Percentiles rank a stretch among this genome's conserved stretches.
These are phyloP conservation scores for Luscinia luscinia DNA, from an alignment of 2,797 vertebrate species.

Conservation along the genomic window DNA sequence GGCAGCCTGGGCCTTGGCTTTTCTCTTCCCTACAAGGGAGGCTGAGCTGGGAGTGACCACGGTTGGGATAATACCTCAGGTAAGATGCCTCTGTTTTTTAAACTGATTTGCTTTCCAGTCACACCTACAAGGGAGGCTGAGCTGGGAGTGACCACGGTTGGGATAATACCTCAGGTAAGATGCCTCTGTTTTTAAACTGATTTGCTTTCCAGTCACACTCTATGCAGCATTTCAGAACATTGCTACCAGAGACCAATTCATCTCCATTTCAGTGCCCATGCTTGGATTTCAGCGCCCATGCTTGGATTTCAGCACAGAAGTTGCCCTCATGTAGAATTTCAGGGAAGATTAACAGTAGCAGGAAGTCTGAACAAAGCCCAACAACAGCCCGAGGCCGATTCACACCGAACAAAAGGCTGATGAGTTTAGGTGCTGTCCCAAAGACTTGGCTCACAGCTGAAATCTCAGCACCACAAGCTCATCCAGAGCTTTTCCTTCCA, in stretches of 20 bases:
- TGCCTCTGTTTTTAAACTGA: not conserved
- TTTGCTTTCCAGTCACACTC: not conserved
- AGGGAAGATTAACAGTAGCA: not conserved
- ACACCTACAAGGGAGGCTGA: not conserved
- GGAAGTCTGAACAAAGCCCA: not conserved
- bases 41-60: not conserved
- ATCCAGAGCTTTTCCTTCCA: not conserved
- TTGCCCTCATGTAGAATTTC: not conserved
- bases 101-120: not conserved
- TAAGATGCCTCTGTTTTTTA: not conserved
- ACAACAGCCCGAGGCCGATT: not conserved
- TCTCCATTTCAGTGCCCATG: not conserved
- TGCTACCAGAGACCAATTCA: not conserved
- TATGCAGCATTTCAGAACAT: not conserved
- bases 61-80: not conserved
- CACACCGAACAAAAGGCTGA: not conserved
- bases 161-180: not conserved
- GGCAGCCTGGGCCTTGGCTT: not conserved
- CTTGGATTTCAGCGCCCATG: not conserved
- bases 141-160: not conserved
- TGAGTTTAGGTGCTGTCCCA: not conserved
- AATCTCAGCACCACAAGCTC: not conserved
- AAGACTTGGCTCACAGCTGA: not conserved
- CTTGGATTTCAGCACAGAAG: not conserved
- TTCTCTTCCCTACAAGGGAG: not conserved